Conservation (phyloP, 2,888 invertebrate genomes). For the Hermodice carunculata region DNA sequence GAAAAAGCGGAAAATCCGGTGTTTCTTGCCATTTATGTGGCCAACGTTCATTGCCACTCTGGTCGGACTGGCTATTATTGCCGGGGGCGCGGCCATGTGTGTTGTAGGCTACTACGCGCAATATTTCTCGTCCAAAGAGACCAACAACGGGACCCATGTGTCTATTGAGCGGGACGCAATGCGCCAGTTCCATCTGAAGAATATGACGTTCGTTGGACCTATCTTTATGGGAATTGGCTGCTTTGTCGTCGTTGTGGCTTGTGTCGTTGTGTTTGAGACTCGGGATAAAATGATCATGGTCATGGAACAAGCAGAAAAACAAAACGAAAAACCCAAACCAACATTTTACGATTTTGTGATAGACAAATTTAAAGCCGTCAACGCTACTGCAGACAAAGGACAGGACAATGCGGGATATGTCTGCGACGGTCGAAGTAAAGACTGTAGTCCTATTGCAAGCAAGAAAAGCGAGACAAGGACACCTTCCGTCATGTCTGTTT, state of each 20-base stretch:
- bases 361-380: slow-evolving; percentile 30
- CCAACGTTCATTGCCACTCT: slow-evolving; percentile 23
- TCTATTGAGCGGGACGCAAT: not conserved
- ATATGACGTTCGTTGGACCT: slow-evolving; percentile 93
- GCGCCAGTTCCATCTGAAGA: slow-evolving; percentile 15
- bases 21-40: slow-evolving; percentile 40
- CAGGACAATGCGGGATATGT: not conserved
- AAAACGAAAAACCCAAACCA: slow-evolving; percentile 40
- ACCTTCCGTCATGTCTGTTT: not conserved
- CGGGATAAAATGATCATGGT: slow-evolving; percentile 93
- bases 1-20: slow-evolving; percentile 20
- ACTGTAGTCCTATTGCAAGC: not conserved
- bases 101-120: slow-evolving; percentile 33
- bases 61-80: slow-evolving; percentile 27
- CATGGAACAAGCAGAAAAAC: slow-evolving; percentile 74
- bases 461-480: not conserved
- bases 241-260: slow-evolving; percentile 96
- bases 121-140: slow-evolving; percentile 4
- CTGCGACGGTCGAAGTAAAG: not conserved
- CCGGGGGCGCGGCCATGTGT: slow-evolving; percentile 34
- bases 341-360: slow-evolving; percentile 54
- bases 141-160: slow-evolving; percentile 18
- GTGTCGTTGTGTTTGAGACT: slow-evolving; percentile 98
- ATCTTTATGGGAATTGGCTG: slow-evolving; percentile 98
- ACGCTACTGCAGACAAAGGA: not conserved